Conservation (phyloP, 2,797 vertebrate genomes). For the Diceros bicornis region DNA sequence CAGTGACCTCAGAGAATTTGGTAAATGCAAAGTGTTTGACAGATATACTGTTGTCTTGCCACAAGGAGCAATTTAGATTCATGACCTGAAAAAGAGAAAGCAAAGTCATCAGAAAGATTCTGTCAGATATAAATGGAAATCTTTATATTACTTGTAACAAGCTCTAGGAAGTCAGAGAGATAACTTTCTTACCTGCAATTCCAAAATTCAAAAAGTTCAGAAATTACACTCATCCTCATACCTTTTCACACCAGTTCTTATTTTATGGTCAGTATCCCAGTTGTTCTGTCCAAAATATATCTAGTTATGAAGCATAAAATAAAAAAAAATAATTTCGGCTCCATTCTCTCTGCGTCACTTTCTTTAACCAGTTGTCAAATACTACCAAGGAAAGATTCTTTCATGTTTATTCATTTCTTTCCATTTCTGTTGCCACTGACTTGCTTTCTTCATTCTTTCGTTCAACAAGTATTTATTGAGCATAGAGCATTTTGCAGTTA, state of each 20-base stretch:
- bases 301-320: background rate
- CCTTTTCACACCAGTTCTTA: background rate
- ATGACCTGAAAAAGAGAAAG: conserved; percentile 14
- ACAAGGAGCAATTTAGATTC: conserved; percentile 59
- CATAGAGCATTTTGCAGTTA: background rate
- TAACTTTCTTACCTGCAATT: too few species aligned
- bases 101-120: too few species aligned
- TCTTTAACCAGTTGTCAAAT: background rate
- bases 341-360: background rate
- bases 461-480: background rate
- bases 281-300: background rate
- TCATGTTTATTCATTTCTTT: background rate
- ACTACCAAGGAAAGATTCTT: background rate
- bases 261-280: background rate
- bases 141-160: too few species aligned
- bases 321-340: background rate
- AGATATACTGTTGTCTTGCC: conserved; percentile 34
- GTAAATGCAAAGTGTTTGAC: too few species aligned
- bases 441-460: background rate
- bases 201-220: too few species aligned
- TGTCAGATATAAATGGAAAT: too few species aligned
- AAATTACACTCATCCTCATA: too few species aligned
- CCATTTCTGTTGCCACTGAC: background rate
- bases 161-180: too few species aligned
- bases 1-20: too few species aligned